Percentiles rank a stretch among this genome's conserved stretches.
These are phyloP conservation scores for Lycocerus yunnanus DNA, from an alignment of 2,888 invertebrate genomes.

Conservation along the genomic window DNA sequence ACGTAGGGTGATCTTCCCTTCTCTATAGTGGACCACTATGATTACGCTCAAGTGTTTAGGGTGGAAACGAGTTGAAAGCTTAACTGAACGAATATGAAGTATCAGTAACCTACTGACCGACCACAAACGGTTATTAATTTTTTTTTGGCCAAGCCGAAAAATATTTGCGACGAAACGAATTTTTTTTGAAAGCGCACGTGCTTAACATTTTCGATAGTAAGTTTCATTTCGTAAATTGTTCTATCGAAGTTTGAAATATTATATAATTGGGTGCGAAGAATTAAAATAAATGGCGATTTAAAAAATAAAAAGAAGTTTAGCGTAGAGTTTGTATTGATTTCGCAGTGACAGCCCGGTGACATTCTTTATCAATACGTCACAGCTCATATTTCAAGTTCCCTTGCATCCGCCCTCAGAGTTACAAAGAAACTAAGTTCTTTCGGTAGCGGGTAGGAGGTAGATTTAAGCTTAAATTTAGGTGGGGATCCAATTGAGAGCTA, in stretches of 20 bases:
- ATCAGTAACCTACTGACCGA: conserved; percentile 45
- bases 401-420: conserved; percentile 58
- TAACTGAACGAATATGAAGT: conserved; percentile 38
- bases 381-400: conserved; percentile 59
- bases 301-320: conserved; percentile 39
- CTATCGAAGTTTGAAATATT: background rate
- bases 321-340: conserved; percentile 57
- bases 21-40: conserved; percentile 32
- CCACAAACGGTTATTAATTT: conserved; percentile 29
- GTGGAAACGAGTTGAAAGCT: conserved; percentile 25
- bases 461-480: conserved; percentile 36
- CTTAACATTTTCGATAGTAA: background rate
- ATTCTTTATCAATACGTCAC: conserved; percentile 67
- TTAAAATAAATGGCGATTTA: conserved; percentile 21
- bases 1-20: conserved; percentile 35
- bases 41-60: conserved; percentile 20
- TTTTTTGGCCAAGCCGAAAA: background rate
- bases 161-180: background rate
- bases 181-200: background rate
- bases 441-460: conserved; percentile 51
- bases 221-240: background rate
- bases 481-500: conserved; percentile 49
- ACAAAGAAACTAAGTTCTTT: conserved; percentile 66
- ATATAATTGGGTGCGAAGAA: background rate
- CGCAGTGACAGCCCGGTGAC: conserved; percentile 70